These are phyloP conservation scores for Steinernema hermaphroditum DNA, from an alignment of 2,888 invertebrate species.

Conservation along the genomic window DNA sequence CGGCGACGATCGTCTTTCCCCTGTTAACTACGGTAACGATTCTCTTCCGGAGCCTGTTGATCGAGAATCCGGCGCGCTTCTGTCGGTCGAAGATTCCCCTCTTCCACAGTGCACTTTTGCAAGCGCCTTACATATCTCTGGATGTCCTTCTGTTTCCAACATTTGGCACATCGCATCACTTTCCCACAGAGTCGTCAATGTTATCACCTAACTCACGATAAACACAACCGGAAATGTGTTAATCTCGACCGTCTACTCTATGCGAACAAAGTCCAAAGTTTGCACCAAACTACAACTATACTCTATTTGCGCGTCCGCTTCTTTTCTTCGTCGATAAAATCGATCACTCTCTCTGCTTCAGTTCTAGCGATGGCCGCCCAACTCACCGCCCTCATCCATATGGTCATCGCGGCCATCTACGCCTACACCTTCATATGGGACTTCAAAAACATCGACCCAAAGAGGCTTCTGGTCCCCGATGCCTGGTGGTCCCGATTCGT, in stretches of 20 bases:
- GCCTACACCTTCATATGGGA: constrained; percentile 49
- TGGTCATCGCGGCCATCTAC: constrained; percentile 43
- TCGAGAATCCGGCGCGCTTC: too few relatives aligned
- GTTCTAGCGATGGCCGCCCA: neutral
- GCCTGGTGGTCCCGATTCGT: constrained; percentile 56
- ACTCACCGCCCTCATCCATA: constrained; percentile 43
- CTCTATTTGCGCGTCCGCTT: neutral
- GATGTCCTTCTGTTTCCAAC: too few relatives aligned
- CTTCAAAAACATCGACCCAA: constrained; percentile 40
- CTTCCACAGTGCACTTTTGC: too few relatives aligned
- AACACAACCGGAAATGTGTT: constrained; percentile 9
- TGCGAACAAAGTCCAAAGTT: constrained; percentile 12
- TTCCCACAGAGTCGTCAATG: too few relatives aligned
- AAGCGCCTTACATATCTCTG: too few relatives aligned
- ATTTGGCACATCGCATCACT: neutral
- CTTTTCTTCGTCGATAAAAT: neutral
- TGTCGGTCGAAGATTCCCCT: too few relatives aligned
- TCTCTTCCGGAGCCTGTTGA: too few relatives aligned
- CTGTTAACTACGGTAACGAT: too few relatives aligned
- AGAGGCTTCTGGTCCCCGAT: constrained; percentile 44
- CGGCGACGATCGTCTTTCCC: too few relatives aligned
- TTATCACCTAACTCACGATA: neutral
- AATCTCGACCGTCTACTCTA: neutral
- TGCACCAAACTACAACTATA: constrained; percentile 18
- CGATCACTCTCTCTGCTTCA: neutral